Percentiles rank a stretch among this genome's conserved stretches.
These are phyloP conservation scores for Drosophila kokeensis DNA, from an alignment of 2,888 invertebrate genomes.

Conservation along the genomic window DNA sequence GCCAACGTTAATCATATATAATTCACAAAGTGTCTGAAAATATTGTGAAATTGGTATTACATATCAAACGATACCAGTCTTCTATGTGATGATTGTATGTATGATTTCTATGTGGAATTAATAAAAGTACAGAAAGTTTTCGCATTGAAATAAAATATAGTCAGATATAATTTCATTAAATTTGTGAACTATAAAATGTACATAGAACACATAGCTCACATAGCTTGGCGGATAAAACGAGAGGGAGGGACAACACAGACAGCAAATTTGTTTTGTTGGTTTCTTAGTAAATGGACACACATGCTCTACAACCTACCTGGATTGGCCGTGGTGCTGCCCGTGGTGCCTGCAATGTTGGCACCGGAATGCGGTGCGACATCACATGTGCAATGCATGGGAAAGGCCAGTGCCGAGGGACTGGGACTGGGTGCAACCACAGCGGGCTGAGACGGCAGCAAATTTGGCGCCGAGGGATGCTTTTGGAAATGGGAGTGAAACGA, in stretches of 20 bases:
- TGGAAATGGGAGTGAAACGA: slow-evolving; percentile 83
- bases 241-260: slow-evolving; percentile 34
- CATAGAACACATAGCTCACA: slow-evolving; percentile 36
- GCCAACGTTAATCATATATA: slow-evolving; percentile 30
- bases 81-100: too few relatives aligned
- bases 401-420: slow-evolving; percentile 80
- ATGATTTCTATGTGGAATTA: background rate
- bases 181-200: slow-evolving; percentile 38
- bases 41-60: background rate
- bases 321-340: slow-evolving; percentile 62
- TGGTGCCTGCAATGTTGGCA: slow-evolving; percentile 45
- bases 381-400: slow-evolving; percentile 82
- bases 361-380: slow-evolving; percentile 79
- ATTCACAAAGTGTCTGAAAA: slow-evolving; percentile 40
- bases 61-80: background rate
- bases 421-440: slow-evolving; percentile 75
- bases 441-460: slow-evolving; percentile 76
- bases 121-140: background rate
- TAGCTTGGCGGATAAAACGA: slow-evolving; percentile 22
- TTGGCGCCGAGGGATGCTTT: slow-evolving; percentile 83
- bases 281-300: slow-evolving; percentile 52
- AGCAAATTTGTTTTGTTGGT: slow-evolving; percentile 4
- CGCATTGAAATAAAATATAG: background rate
- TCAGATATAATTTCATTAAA: slow-evolving; percentile 3
- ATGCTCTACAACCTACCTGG: slow-evolving; percentile 85